Evolutionary conservation across 30 jellyfish, hydroid and myxozoan species (phyloP), one percentile per base, ranked within the genome.

Genomic region (Calvadosia cruxmelitensis): DNA sequence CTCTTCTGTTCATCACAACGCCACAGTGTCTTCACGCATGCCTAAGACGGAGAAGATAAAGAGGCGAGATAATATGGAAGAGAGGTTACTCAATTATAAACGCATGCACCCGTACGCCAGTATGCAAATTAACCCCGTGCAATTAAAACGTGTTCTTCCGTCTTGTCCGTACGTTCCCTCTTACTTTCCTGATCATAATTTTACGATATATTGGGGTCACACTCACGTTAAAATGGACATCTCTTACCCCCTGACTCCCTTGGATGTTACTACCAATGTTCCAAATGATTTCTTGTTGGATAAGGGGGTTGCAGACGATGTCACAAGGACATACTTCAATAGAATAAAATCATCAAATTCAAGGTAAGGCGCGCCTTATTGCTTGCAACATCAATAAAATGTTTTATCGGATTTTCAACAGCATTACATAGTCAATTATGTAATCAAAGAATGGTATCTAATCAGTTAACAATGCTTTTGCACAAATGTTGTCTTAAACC

Each of bases 101-200:
- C 53, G 83, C 32, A 13, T 70, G 53, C 25, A 29, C n/a, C 71
- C 71, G 33, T 68, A 49, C 15, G 63, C 66, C 31, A 49, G 70
- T 34, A 31, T 2, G 15, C 75, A 66, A 33, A 0, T 79, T 0
- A 65, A 32, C 68, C 29, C 70, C 61, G 51, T 64, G 36, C 1
- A 72, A 32, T 57, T 76, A 74, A 49, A 26, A 24, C 66, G 82
- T 0, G 83, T 79, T 0, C 34, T 86, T 33, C 52, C 74, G 29
- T 49, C 71, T 31, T 86, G 96, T 69, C 50, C 75, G 12, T 86
- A 86, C 75, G 29, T 64, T 0, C 92, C 91, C 0, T 68, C 78
- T 27, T 84, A 75, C 66, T 13, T 84, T 27, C 84, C 75, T 13
- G 29, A 53, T 12, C 81, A 75, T 2, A 71, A 62, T 3, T 15